These are phyloP conservation scores for Rugalucina vietnamica DNA, from an alignment of 2,888 invertebrate genomes.

Conservation along the genomic window DNA sequence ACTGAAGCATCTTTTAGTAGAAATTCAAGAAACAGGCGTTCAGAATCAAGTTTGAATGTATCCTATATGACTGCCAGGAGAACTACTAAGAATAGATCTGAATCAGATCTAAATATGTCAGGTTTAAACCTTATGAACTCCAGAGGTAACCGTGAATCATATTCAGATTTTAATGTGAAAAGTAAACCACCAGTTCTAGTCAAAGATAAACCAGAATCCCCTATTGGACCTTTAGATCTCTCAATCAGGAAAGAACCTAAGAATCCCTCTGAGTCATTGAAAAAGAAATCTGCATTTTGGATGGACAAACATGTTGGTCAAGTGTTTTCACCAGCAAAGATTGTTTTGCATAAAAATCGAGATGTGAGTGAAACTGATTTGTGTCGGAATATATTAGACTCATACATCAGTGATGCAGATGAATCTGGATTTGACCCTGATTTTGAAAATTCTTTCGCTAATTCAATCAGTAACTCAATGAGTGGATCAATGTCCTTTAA, in stretches of 20 bases:
- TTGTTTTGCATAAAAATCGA: conserved; percentile 59
- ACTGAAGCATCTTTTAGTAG: too few species aligned
- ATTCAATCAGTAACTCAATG: neutral
- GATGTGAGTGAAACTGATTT: conserved; percentile 65
- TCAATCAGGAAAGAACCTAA: conserved; percentile 38
- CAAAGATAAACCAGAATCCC: neutral
- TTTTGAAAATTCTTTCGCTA: neutral
- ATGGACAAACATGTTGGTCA: conserved; percentile 54
- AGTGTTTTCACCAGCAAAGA: conserved; percentile 57
- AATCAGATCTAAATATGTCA: neutral
- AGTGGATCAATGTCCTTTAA: neutral
- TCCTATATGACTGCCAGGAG: too few species aligned
- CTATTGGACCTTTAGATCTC: conserved; percentile 41
- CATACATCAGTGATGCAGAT: conserved; percentile 68
- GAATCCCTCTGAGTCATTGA: neutral
- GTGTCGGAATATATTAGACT: conserved; percentile 67
- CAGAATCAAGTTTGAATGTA: too few species aligned
- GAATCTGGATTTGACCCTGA: conserved; percentile 51
- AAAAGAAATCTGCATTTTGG: conserved; percentile 30
- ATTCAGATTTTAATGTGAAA: neutral
- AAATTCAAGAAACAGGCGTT: too few species aligned
- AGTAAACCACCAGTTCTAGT: neutral
- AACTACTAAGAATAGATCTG: too few species aligned
- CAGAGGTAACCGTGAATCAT: neutral
- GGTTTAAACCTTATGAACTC: neutral